Percentiles rank a stretch among this genome's conserved stretches.
These are phyloP conservation scores for Salticus scenicus DNA, from an alignment of 2,888 invertebrate genomes.

Conservation along the genomic window DNA sequence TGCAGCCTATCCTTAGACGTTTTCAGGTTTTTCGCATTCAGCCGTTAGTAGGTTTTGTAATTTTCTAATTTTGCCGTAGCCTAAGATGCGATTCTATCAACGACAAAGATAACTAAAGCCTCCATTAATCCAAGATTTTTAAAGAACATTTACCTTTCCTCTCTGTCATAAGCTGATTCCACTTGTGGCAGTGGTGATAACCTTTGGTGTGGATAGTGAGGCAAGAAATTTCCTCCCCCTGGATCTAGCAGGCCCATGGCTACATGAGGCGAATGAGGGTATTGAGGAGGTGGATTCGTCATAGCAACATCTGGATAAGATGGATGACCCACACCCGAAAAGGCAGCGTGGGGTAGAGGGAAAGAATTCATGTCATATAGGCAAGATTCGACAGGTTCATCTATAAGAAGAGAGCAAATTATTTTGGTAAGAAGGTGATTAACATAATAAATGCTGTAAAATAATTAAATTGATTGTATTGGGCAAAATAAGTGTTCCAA, in stretches of 20 bases:
- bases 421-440: no score
- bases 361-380: slow-evolving; percentile 63
- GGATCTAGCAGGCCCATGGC: slow-evolving; percentile 59
- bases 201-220: slow-evolving; percentile 53
- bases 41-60: no score
- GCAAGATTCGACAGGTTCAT: slow-evolving; percentile 53
- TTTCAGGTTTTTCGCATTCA: no score
- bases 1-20: no score
- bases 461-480: no score
- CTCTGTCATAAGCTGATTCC: slow-evolving; percentile 48
- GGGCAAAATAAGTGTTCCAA: no score
- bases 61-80: no score
- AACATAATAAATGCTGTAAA: no score
- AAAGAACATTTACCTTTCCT: slow-evolving; percentile 40
- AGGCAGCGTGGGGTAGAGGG: slow-evolving; percentile 52
- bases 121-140: no score
- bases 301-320: slow-evolving; percentile 37
- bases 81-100: no score
- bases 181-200: slow-evolving; percentile 41
- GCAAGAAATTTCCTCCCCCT: slow-evolving; percentile 35
- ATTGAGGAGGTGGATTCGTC: slow-evolving; percentile 37
- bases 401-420: slow-evolving; percentile 24
- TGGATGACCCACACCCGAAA: slow-evolving; percentile 30
- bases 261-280: slow-evolving; percentile 40
- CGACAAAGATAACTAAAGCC: no score